Evolutionary conservation across 2,113 vertebrate species (phyloP).

Genomic region (Coturnix japonica): DNA sequence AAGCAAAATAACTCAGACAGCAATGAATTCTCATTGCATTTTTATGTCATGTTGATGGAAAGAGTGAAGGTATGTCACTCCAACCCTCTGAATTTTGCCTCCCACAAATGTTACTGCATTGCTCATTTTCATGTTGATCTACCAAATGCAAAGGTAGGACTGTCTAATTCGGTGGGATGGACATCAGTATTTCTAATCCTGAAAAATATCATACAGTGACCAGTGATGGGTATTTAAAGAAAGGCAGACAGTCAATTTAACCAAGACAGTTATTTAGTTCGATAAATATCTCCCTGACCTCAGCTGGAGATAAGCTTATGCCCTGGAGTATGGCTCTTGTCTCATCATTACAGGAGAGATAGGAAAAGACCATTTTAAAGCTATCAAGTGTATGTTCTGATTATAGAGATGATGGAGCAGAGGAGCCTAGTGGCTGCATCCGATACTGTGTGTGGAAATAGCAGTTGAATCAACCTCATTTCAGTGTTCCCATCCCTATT

Average conservation of each 20-base stretch:
- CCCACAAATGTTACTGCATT: not conserved
- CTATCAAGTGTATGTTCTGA: fast-evolving
- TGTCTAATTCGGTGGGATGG: not conserved
- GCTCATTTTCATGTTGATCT: not conserved
- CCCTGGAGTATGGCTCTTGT: not conserved
- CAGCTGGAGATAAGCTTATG: not conserved
- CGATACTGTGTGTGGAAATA: fast-evolving
- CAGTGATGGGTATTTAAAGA: not conserved
- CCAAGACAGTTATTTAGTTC: not conserved
- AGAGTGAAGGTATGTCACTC: not conserved
- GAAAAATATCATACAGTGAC: not conserved
- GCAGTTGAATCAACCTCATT: fast-evolving
- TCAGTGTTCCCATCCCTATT: fast-evolving
- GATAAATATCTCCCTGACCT: not conserved
- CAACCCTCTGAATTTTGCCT: not conserved
- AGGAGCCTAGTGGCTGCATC: not conserved
- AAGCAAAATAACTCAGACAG: not conserved
- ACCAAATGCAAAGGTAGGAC: not conserved
- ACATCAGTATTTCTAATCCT: not conserved
- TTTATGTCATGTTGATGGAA: not conserved
- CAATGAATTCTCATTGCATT: not conserved
- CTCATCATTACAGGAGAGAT: not conserved
- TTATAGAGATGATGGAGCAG: fast-evolving
- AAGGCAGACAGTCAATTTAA: not conserved
- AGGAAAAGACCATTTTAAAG: not conserved